A percentile compares a stretch with the other conserved stretches of the same genome.
Conservation (phyloP, 2,888 invertebrate species). For the Microplitis manilae region DNA sequence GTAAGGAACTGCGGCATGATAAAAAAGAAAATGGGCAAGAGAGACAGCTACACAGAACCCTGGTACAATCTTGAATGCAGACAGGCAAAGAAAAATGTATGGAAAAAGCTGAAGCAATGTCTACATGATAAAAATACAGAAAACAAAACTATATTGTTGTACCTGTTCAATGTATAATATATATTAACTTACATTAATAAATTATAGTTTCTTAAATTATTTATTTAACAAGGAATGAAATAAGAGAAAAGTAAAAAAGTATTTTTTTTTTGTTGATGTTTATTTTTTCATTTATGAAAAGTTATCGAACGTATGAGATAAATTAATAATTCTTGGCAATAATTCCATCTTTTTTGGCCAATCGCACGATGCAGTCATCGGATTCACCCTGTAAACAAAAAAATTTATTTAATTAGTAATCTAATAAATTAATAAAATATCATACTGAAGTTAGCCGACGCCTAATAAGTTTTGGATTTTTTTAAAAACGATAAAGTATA, state of each 20-base stretch:
- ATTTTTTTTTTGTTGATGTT: background rate
- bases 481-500: too few species aligned
- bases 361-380: constrained; percentile 94
- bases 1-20: too few species aligned
- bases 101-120: too few species aligned
- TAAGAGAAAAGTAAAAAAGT: constrained; percentile 3
- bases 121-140: too few species aligned
- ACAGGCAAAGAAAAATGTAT: too few species aligned
- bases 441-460: too few species aligned
- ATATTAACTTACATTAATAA: too few species aligned
- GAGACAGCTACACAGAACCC: too few species aligned
- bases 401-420: constrained; percentile 9
- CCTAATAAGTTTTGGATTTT: too few species aligned
- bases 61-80: too few species aligned
- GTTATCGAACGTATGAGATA: constrained; percentile 39
- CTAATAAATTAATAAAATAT: background rate
- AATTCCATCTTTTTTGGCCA: constrained; percentile 95
- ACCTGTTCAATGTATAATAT: background rate
- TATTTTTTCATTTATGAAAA: constrained; percentile 47
- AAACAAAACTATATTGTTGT: background rate
- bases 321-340: constrained; percentile 81
- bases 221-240: background rate
- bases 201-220: too few species aligned
- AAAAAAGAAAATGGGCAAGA: too few species aligned
- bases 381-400: constrained; percentile 84